Conservation (phyloP, 35 echinoderm and acorn worm genomes). For the Ptychodera flava region DNA sequence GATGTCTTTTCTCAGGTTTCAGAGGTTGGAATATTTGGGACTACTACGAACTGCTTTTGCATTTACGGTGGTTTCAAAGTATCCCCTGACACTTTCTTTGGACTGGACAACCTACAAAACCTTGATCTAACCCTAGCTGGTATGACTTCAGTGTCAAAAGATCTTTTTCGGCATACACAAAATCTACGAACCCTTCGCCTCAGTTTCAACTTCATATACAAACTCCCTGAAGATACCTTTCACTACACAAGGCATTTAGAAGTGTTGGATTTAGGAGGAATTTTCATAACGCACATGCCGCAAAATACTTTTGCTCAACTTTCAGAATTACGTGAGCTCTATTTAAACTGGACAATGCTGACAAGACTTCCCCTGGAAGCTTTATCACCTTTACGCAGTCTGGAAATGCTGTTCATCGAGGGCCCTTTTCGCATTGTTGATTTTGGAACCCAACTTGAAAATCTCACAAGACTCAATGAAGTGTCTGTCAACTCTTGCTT, state of each 20-base stretch:
- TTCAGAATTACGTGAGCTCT: neutral
- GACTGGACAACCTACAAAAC: neutral
- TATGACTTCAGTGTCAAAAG: neutral
- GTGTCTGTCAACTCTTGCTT: neutral
- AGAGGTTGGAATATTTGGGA: neutral
- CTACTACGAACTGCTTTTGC: neutral
- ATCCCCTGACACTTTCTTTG: neutral
- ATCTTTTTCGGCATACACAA: neutral
- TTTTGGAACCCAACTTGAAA: neutral
- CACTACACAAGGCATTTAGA: neutral
- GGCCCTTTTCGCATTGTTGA: neutral
- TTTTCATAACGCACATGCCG: neutral
- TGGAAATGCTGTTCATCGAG: neutral
- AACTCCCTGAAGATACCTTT: neutral
- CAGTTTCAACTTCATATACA: neutral
- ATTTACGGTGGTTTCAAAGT: neutral
- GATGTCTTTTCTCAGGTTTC: neutral
- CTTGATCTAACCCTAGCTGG: neutral
- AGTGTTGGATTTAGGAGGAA: neutral
- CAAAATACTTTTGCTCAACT: neutral
- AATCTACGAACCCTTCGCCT: neutral
- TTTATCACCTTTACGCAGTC: neutral
- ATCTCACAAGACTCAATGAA: neutral
- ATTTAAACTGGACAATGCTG: neutral
- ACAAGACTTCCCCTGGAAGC: neutral